phyloP scores from a whole-genome alignment of 2,888 invertebrate genomes.

The Heteromurus nitidus region DNA sequence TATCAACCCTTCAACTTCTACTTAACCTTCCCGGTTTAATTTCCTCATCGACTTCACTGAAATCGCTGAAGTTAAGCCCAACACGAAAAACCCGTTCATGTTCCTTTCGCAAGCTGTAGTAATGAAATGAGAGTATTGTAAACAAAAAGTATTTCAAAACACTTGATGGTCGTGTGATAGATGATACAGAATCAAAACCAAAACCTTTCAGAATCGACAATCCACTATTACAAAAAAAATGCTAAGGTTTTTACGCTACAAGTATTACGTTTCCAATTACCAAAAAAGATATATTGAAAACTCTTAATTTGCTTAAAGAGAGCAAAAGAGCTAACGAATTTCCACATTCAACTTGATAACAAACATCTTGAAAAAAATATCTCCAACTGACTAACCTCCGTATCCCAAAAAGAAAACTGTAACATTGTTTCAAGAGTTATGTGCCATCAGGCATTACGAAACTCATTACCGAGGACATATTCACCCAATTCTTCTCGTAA shows the following conservation, averaged over 20 bases:
- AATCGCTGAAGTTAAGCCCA: neutral
- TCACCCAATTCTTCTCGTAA: too few relatives aligned
- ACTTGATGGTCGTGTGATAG: constrained; percentile 14
- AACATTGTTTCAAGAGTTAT: too few relatives aligned
- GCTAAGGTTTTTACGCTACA: neutral
- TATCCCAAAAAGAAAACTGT: too few relatives aligned
- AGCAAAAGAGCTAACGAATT: neutral
- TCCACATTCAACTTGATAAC: neutral
- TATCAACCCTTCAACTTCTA: neutral
- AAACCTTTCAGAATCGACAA: constrained; percentile 59
- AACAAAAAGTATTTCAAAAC: neutral
- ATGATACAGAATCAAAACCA: constrained; percentile 32
- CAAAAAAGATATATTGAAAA: neutral
- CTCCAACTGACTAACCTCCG: too few relatives aligned
- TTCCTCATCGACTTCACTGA: neutral
- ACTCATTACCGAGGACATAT: too few relatives aligned
- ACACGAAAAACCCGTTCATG: too few relatives aligned
- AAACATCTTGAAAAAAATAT: too few relatives aligned
- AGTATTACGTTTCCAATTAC: neutral
- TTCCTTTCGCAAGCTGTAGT: neutral
- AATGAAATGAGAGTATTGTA: neutral
- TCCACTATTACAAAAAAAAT: constrained; percentile 21
- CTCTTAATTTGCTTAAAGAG: neutral
- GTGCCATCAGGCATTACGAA: too few relatives aligned
- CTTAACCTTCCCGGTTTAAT: neutral